These are phyloP conservation scores for Alviniconcha marisindica DNA, from an alignment of 1,140 invertebrate genomes.

Conservation along the genomic window DNA sequence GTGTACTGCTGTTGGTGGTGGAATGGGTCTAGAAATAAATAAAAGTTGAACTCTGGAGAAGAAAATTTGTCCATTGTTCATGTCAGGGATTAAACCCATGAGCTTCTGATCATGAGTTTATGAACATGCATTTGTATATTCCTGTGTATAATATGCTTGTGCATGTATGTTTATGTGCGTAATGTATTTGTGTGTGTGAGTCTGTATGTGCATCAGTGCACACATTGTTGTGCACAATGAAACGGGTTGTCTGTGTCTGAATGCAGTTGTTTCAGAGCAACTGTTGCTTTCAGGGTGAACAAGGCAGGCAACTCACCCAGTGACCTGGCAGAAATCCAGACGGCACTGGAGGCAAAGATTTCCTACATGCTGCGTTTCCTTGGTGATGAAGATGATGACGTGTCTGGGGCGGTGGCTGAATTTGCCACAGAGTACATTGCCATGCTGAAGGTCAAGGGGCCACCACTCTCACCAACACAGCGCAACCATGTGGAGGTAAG, in stretches of 20 bases:
- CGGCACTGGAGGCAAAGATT: conserved; percentile 78
- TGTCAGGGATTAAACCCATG: no score
- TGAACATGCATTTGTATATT: background rate
- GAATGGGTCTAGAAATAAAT: no score
- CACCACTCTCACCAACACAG: conserved; percentile 66
- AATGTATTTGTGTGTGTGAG: no score
- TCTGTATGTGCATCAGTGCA: no score
- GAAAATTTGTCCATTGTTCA: no score
- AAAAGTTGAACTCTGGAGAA: no score
- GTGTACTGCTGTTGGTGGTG: no score
- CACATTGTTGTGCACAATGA: no score
- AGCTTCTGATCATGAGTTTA: no score
- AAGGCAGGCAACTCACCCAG: conserved; percentile 70
- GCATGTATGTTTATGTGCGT: background rate
- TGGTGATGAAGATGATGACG: conserved; percentile 79
- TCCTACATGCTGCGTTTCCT: conserved; percentile 78
- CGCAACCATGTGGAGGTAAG: conserved; percentile 74
- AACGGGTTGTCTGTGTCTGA: no score
- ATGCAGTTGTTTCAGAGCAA: no score
- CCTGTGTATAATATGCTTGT: no score
- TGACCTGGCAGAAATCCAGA: conserved; percentile 67
- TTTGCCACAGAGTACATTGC: conserved; percentile 80
- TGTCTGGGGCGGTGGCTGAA: conserved; percentile 78
- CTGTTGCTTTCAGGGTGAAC: conserved; percentile 67
- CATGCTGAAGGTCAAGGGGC: conserved; percentile 73